phyloP scores from a whole-genome alignment of 2,113 vertebrate species.

The Stictonetta naevosa region DNA sequence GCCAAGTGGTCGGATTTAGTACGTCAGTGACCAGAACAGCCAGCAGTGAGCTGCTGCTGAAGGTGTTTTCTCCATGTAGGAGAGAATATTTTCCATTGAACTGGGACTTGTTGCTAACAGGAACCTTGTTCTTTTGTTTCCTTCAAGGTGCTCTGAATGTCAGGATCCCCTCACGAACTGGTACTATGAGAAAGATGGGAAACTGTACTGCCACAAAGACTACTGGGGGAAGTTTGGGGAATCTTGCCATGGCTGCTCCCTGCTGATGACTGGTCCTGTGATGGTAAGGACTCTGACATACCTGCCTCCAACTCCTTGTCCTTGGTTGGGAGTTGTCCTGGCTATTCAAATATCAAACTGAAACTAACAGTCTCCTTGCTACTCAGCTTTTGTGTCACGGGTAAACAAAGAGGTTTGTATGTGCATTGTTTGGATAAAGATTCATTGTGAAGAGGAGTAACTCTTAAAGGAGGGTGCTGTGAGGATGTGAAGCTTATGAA shows the following conservation, averaged over 20 bases:
- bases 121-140: constrained; percentile 7
- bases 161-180: constrained; percentile 92
- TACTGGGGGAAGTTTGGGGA: constrained; percentile 95
- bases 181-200: constrained; percentile 94
- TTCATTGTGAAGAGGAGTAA: neutral
- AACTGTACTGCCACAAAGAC: constrained; percentile 93
- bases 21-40: neutral
- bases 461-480: neutral
- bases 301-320: neutral
- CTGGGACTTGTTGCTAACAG: neutral
- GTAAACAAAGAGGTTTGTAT: neutral
- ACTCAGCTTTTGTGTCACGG: neutral
- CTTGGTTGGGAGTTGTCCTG: neutral
- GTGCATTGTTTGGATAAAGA: neutral
- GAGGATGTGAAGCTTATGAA: neutral
- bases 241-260: constrained; percentile 93
- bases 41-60: neutral
- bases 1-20: neutral
- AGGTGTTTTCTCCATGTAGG: neutral
- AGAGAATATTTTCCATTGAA: neutral
- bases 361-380: neutral
- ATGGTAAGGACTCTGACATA: constrained; percentile 80
- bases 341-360: neutral
- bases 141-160: constrained; percentile 91
- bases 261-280: constrained; percentile 95